phyloP scores from a whole-genome alignment of 1,140 invertebrate genomes.

The Apis florea region DNA sequence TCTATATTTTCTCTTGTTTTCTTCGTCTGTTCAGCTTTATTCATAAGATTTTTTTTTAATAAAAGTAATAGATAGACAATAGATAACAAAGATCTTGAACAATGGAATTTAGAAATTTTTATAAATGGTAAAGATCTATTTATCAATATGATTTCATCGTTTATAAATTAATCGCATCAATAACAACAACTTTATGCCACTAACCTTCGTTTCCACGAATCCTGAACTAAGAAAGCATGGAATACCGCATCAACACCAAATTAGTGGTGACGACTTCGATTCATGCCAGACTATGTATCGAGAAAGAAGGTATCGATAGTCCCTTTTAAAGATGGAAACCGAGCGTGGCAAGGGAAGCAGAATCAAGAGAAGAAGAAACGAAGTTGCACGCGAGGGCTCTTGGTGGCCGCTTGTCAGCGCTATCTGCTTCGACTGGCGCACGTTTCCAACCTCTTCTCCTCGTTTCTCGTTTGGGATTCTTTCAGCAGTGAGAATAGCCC shows the following conservation, averaged over 20 bases:
- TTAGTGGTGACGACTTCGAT: constrained; percentile 53
- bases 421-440: constrained; percentile 65
- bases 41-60: neutral
- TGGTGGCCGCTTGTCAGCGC: constrained; percentile 70
- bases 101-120: too few species aligned
- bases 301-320: constrained; percentile 21
- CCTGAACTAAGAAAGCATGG: neutral
- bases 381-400: constrained; percentile 69
- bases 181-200: neutral
- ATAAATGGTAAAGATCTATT: too few species aligned
- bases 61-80: too few species aligned
- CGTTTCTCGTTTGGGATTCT: constrained; percentile 25
- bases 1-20: neutral
- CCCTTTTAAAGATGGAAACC: constrained; percentile 33
- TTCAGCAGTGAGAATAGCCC: constrained; percentile 20
- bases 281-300: constrained; percentile 36
- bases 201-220: neutral
- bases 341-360: constrained; percentile 1
- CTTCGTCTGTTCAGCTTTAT: neutral
- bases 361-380: constrained; percentile 35
- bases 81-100: too few species aligned
- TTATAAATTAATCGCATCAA: neutral
- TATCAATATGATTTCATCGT: too few species aligned
- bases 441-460: constrained; percentile 50
- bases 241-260: constrained; percentile 45